Base-by-base conservation (phyloP, 2,113 vertebrate species). In the Perccottus glenii region DNA sequence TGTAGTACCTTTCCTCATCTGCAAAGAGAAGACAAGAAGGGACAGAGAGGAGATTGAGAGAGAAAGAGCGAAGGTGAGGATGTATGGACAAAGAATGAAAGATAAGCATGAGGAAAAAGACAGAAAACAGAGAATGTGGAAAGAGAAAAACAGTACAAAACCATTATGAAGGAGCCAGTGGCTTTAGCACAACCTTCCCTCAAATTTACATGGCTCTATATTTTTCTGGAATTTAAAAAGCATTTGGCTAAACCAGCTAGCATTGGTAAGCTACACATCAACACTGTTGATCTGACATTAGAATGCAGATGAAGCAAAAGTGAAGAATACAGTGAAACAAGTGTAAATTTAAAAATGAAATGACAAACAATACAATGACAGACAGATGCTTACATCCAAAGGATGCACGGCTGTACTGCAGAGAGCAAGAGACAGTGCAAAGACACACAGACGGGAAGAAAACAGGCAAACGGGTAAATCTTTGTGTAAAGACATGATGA, bases 1-100 rank as follows among this genome's bases (percentile, higher is more conserved):
- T 67, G 94, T 93, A 0, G 93, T 90, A 67, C 95, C 96, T 88
- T 96, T 98, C 86, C 96, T 94, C 19, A 95, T 93, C 97, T 99
- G 90, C 52, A 73, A 56, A 65, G 27, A 63, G 11, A 47, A 27
- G 67, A 14, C 36, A 60, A 64, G 10, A 83, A 64, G 45, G 57
- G 66, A 74, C 64, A 80, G 59, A 64, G 9, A 27, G 59, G 64
- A 43, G 50, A 44, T 46, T 45, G 59, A 64, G 47, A 53, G 27
- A 72, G 11, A 59, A 27, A 46, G 38, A 46, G 45, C 58, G 58
- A 49, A 38, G 32, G n/a, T n/a, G n/a, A n/a, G 32, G 14, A 66
- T 19, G 55, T 11, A 57, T 42, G 11, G 44, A 71, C 15, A 60
- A 51, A 44, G 69, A 49, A 52, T 68, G 32, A 46, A 55, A 69